phyloP scores from a whole-genome alignment of 2,797 vertebrate genomes.

The Peromyscus attwateri region DNA sequence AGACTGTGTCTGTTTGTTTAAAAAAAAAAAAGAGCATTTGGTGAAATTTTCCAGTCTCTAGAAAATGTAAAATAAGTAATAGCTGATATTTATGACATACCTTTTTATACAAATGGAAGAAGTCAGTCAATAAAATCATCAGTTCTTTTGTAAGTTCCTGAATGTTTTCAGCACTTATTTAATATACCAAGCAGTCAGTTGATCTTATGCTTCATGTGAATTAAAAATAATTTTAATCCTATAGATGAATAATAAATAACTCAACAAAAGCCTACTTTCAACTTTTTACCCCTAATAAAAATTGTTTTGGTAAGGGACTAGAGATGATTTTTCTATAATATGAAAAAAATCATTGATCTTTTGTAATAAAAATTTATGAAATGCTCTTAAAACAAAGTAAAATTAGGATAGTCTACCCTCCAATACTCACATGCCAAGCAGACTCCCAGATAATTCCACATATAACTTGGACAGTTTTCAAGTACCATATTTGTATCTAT shows the following conservation, averaged over 20 bases:
- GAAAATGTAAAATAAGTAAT: slow-evolving; percentile 50
- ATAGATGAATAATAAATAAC: slow-evolving; percentile 33
- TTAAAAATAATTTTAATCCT: slow-evolving; percentile 65
- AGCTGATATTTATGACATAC: slow-evolving; percentile 38
- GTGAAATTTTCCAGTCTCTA: slow-evolving; percentile 42
- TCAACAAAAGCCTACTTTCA: slow-evolving; percentile 20
- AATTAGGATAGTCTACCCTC: background rate
- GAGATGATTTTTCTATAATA: background rate
- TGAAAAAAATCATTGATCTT: slow-evolving; percentile 5
- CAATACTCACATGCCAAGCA: background rate
- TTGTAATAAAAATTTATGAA: slow-evolving; percentile 35
- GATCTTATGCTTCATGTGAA: slow-evolving; percentile 32
- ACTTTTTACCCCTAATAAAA: background rate
- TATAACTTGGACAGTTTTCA: slow-evolving; percentile 23
- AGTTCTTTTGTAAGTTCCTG: background rate
- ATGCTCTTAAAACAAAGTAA: slow-evolving; percentile 38
- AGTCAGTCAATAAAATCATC: slow-evolving; percentile 38
- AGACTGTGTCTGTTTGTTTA: slow-evolving; percentile 27
- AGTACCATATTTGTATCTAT: background rate
- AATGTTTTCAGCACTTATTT: slow-evolving; percentile 21
- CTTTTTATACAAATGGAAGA: slow-evolving; percentile 52
- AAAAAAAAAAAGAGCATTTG: slow-evolving; percentile 62
- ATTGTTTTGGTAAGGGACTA: background rate
- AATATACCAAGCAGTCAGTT: slow-evolving; percentile 40
- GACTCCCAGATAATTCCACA: slow-evolving; percentile 28